These are phyloP conservation scores for Prietella phreatophila DNA, from an alignment of 2,113 vertebrate genomes.

Conservation along the genomic window DNA sequence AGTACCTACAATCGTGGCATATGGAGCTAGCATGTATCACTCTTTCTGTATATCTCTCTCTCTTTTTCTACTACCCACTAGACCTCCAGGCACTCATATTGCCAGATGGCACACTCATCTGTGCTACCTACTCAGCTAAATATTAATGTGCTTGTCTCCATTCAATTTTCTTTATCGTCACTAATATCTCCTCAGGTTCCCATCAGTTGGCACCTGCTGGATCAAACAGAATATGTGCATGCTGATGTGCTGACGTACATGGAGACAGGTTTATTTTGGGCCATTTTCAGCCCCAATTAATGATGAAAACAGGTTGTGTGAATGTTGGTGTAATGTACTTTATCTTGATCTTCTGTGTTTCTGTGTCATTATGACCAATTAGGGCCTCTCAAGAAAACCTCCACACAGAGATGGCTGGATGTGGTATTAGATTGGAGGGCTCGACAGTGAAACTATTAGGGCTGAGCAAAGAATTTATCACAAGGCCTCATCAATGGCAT, in stretches of 20 bases:
- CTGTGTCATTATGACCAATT: constrained; percentile 15
- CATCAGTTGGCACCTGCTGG: constrained; percentile 10
- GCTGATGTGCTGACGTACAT: constrained; percentile 18
- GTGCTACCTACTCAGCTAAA: constrained; percentile 44
- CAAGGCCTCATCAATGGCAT: neutral
- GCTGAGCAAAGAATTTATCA: neutral
- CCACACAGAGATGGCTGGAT: neutral
- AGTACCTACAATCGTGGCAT: neutral
- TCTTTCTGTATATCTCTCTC: neutral
- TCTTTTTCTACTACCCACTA: constrained; percentile 6
- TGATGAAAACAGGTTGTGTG: constrained; percentile 23
- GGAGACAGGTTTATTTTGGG: neutral
- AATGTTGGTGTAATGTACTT: constrained; percentile 1
- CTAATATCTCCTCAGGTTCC: constrained; percentile 41
- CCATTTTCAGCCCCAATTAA: constrained; percentile 1
- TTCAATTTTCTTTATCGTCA: constrained; percentile 41
- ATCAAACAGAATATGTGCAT: constrained; percentile 44
- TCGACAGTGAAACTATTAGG: neutral
- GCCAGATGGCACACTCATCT: constrained; percentile 51
- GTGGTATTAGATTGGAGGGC: neutral
- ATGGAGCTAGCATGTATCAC: neutral
- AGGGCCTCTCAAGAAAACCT: neutral
- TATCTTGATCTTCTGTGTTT: constrained; percentile 24
- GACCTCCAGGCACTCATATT: constrained; percentile 12
- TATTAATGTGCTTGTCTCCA: constrained; percentile 49